phyloP scores from a whole-genome alignment of 2,888 invertebrate genomes.

The Lamproptera curius region DNA sequence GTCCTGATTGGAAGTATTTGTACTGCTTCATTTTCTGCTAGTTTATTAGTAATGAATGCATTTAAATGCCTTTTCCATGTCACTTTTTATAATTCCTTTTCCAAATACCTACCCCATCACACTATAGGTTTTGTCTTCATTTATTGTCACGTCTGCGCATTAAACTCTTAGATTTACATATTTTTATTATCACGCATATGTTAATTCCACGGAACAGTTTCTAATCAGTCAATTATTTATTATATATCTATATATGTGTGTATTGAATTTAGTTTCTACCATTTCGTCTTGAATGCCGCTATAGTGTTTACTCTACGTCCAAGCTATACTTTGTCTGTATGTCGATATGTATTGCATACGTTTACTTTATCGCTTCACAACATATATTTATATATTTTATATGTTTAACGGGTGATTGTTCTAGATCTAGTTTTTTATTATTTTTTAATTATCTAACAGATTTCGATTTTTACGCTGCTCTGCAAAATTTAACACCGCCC shows the following conservation, averaged over 20 bases:
- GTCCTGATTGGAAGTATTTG: too few relatives aligned
- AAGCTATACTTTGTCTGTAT: conserved; percentile 8
- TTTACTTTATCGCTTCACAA: conserved; percentile 12
- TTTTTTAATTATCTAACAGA: background rate
- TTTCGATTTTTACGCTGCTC: conserved; percentile 3
- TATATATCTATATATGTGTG: conserved; percentile 1
- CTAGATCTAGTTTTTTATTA: conserved; percentile 2
- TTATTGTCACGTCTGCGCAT: background rate
- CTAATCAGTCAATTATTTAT: background rate
- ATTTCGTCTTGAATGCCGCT: conserved; percentile 10
- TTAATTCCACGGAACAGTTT: background rate
- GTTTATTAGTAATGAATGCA: too few relatives aligned
- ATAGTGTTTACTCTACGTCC: conserved; percentile 8
- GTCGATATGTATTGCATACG: conserved; percentile 12
- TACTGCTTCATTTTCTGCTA: too few relatives aligned
- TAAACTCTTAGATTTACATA: background rate
- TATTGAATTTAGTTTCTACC: background rate
- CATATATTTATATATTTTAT: conserved; percentile 4
- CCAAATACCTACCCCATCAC: too few relatives aligned
- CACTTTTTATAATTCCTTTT: too few relatives aligned
- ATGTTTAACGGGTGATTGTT: conserved; percentile 2
- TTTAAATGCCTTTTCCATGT: too few relatives aligned
- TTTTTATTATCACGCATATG: background rate
- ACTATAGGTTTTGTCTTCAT: too few relatives aligned
- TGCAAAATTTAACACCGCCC: conserved; percentile 1